These are phyloP conservation scores for Argentina silus DNA, from an alignment of 2,797 vertebrate genomes.

Conservation along the genomic window DNA sequence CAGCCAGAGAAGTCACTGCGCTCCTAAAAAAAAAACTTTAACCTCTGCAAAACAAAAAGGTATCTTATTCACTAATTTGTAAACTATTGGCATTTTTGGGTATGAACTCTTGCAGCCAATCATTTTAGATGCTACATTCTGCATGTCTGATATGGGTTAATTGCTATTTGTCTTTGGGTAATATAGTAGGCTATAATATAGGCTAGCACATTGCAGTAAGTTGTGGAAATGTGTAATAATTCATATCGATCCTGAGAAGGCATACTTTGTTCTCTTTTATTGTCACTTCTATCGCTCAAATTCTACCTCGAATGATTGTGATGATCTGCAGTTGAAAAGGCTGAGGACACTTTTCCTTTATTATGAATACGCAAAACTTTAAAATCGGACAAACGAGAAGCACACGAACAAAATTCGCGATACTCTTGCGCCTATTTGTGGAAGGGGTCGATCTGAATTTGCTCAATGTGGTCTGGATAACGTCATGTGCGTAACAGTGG, in stretches of 20 bases:
- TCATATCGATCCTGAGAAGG: not conserved
- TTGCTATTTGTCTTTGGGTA: not conserved
- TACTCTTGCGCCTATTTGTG: too few relatives aligned
- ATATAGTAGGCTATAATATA: not conserved
- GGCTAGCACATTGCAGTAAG: too few relatives aligned
- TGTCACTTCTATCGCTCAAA: not conserved
- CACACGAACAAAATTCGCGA: too few relatives aligned
- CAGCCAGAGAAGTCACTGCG: not conserved
- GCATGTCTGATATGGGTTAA: not conserved
- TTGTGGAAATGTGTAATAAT: not conserved
- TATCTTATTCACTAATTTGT: not conserved
- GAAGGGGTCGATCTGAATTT: too few relatives aligned
- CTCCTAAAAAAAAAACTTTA: not conserved
- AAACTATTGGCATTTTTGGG: not conserved
- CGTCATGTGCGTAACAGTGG: not conserved
- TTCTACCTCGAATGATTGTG: not conserved
- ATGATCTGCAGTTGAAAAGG: not conserved
- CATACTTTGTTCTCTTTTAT: not conserved
- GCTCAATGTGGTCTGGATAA: too few relatives aligned
- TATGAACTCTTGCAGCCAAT: not conserved
- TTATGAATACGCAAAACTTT: not conserved
- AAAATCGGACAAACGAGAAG: too few relatives aligned
- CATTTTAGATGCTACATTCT: not conserved
- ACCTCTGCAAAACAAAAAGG: not conserved
- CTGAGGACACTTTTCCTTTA: not conserved